Percentiles rank a stretch among this genome's conserved stretches.
Evolutionary conservation across 2,113 vertebrate genomes (phyloP).

Genomic region (Fregetta grallaria): DNA sequence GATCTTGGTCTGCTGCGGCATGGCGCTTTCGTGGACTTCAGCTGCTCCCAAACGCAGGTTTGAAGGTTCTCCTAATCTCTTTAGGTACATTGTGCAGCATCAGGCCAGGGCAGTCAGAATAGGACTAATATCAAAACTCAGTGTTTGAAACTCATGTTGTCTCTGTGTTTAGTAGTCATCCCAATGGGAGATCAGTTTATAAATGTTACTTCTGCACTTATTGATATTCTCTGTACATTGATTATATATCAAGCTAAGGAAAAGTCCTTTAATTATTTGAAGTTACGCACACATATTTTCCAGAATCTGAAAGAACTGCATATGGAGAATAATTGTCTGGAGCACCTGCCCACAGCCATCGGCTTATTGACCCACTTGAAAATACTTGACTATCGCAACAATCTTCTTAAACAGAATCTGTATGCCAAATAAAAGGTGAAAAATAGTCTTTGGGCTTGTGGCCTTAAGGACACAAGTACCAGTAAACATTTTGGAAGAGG

Average conservation of each 20-base stretch:
- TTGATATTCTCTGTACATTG: neutral
- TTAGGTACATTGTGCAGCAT: neutral
- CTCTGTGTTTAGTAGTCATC: neutral
- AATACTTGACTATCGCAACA: slow-evolving; percentile 60
- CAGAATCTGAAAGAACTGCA: slow-evolving; percentile 74
- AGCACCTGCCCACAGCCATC: slow-evolving; percentile 50
- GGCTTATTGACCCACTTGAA: slow-evolving; percentile 52
- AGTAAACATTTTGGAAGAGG: neutral
- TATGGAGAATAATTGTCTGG: slow-evolving; percentile 68
- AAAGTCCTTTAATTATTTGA: neutral
- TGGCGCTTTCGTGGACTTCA: neutral
- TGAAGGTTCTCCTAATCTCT: neutral
- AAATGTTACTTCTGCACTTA: neutral
- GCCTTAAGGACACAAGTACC: neutral
- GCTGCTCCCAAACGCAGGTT: neutral
- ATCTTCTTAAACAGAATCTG: slow-evolving; percentile 49
- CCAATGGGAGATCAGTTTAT: neutral
- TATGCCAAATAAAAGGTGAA: slow-evolving; percentile 64
- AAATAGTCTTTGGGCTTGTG: neutral
- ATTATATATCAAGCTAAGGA: neutral
- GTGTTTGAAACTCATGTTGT: neutral
- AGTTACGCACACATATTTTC: neutral
- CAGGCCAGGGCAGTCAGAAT: neutral
- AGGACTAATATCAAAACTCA: neutral
- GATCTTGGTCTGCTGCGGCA: neutral